phyloP scores from a whole-genome alignment of 2,797 vertebrate species.

The Dermochelys coriacea region DNA sequence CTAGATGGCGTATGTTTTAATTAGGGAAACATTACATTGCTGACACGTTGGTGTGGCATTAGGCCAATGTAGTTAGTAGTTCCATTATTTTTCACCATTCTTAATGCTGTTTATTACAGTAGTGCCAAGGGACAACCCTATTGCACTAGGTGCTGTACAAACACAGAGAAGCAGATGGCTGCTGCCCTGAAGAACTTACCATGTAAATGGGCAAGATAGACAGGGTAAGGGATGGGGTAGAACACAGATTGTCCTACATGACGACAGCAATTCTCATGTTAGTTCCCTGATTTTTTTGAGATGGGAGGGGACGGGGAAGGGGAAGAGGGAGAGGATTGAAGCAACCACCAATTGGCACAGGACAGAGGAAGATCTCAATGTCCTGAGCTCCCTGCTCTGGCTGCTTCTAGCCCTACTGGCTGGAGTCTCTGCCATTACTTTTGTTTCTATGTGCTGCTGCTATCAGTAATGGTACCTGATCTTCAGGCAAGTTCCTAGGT shows the following conservation, averaged over 20 bases:
- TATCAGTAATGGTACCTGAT: neutral
- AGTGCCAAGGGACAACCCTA: neutral
- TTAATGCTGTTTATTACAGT: neutral
- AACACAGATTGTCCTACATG: neutral
- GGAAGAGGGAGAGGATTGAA: neutral
- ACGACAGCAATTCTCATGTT: neutral
- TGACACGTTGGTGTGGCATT: fast-evolving
- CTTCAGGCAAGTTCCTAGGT: neutral
- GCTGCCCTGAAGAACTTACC: neutral
- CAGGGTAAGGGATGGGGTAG: neutral
- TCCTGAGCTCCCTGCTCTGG: neutral
- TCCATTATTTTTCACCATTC: neutral
- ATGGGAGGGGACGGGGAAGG: too few relatives aligned
- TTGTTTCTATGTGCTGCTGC: neutral
- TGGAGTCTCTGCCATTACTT: neutral
- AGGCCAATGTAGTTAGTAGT: neutral
- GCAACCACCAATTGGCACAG: neutral
- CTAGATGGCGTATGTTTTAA: neutral
- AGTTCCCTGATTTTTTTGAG: neutral
- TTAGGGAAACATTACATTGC: neutral
- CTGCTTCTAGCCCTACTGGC: neutral
- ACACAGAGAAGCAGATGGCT: neutral
- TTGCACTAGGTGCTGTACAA: neutral
- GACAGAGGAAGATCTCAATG: neutral
- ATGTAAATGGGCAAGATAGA: neutral